phyloP scores from a whole-genome alignment of 2,113 vertebrate species.

The Seriola quinqueradiata region DNA sequence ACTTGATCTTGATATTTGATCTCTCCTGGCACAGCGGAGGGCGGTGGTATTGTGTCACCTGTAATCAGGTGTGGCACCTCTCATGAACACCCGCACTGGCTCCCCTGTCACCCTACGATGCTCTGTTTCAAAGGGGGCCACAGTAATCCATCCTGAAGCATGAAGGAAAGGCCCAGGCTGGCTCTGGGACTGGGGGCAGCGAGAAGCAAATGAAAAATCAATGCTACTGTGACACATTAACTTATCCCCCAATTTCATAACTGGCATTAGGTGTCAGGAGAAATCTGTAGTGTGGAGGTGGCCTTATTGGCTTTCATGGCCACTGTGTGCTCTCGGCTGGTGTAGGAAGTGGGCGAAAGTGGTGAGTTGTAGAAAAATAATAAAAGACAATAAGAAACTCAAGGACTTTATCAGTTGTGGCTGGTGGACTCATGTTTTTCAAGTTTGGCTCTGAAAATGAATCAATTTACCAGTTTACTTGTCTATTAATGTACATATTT shows the following conservation, averaged over 20 bases:
- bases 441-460: background rate
- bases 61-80: slow-evolving; percentile 78
- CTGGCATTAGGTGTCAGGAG: slow-evolving; percentile 80
- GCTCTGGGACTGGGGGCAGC: slow-evolving; percentile 69
- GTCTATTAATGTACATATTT: background rate
- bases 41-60: slow-evolving; percentile 65
- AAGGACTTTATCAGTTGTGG: slow-evolving; percentile 55
- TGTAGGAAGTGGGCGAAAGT: slow-evolving; percentile 51
- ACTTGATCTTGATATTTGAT: slow-evolving; percentile 45
- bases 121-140: slow-evolving; percentile 61
- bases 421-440: slow-evolving; percentile 1
- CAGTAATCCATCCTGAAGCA: slow-evolving; percentile 78
- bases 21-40: slow-evolving; percentile 35
- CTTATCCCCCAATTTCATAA: slow-evolving; percentile 84
- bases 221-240: slow-evolving; percentile 84
- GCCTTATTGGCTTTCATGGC: slow-evolving; percentile 72
- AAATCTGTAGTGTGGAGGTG: slow-evolving; percentile 72
- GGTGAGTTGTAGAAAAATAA: slow-evolving; percentile 54
- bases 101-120: slow-evolving; percentile 62
- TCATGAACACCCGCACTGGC: slow-evolving; percentile 62
- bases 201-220: slow-evolving; percentile 84
- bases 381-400: slow-evolving; percentile 36
- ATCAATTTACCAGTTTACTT: slow-evolving; percentile 4
- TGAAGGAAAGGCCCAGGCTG: slow-evolving; percentile 69
- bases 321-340: slow-evolving; percentile 45